Percentiles rank a stretch among this genome's conserved stretches.
Conservation (phyloP, 2,888 invertebrate species). For the Tenthredo notha region DNA sequence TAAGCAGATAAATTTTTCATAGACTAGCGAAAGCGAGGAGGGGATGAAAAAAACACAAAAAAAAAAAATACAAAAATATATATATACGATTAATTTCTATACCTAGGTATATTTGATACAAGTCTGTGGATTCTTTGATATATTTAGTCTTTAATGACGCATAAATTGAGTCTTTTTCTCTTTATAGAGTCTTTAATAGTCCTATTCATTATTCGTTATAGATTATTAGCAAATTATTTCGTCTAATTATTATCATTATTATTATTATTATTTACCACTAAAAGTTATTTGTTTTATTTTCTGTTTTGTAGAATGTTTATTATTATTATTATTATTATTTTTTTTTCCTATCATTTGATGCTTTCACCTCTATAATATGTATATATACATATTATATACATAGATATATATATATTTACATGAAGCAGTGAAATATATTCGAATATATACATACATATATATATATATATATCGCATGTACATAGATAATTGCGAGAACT, state of each 20-base stretch:
- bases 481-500: not conserved
- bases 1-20: slow-evolving; percentile 12
- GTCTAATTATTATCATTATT: slow-evolving; percentile 51
- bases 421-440: slow-evolving; percentile 42
- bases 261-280: slow-evolving; percentile 54
- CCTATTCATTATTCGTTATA: slow-evolving; percentile 45
- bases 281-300: slow-evolving; percentile 55
- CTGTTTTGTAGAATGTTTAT: slow-evolving; percentile 55
- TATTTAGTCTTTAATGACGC: not conserved
- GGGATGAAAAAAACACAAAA: no score
- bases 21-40: not conserved
- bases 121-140: slow-evolving; percentile 27
- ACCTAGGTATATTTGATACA: slow-evolving; percentile 19
- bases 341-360: slow-evolving; percentile 44
- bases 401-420: not conserved
- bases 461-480: not conserved
- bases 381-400: not conserved
- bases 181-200: slow-evolving; percentile 23
- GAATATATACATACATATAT: slow-evolving; percentile 15
- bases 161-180: slow-evolving; percentile 28
- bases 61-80: not conserved
- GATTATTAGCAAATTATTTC: slow-evolving; percentile 48
- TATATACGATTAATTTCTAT: not conserved
- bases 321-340: slow-evolving; percentile 38
- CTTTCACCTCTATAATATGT: slow-evolving; percentile 49